A percentile compares a stretch with the other conserved stretches of the same genome.
Evolutionary conservation across 2,113 vertebrate species (phyloP).

Genomic region (Microcebus griseorufus): DNA sequence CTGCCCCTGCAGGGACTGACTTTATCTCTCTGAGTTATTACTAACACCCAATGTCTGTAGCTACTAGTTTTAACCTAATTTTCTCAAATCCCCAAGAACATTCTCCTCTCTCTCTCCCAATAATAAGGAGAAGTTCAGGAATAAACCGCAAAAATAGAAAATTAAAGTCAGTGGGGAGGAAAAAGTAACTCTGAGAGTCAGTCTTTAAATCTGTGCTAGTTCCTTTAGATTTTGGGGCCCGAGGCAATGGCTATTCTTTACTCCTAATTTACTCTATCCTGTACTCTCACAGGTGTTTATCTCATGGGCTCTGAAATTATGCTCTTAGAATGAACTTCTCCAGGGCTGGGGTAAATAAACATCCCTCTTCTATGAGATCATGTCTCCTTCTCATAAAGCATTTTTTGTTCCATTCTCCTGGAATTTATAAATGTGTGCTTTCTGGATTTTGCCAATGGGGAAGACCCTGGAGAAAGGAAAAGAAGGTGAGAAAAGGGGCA

Average conservation of each 20-base stretch:
- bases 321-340: slow-evolving; percentile 65
- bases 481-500: not conserved
- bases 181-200: not conserved
- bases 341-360: slow-evolving; percentile 62
- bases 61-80: not conserved
- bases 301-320: not conserved
- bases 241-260: not conserved
- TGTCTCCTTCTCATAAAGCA: slow-evolving; percentile 66
- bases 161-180: not conserved
- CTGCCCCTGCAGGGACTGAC: not conserved
- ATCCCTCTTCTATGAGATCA: slow-evolving; percentile 71
- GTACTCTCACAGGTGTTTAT: slow-evolving; percentile 47
- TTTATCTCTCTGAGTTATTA: not conserved
- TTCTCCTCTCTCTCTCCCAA: not conserved
- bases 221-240: not conserved
- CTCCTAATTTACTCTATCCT: not conserved
- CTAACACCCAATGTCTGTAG: not conserved
- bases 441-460: slow-evolving; percentile 37
- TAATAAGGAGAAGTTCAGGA: not conserved
- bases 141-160: not conserved
- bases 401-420: slow-evolving; percentile 48
- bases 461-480: slow-evolving; percentile 44
- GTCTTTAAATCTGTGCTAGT: not conserved
- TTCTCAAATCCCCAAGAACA: not conserved
- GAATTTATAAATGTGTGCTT: slow-evolving; percentile 51